phyloP scores from a whole-genome alignment of 2,113 vertebrate species.

The Protobothrops mucrosquamatus region DNA sequence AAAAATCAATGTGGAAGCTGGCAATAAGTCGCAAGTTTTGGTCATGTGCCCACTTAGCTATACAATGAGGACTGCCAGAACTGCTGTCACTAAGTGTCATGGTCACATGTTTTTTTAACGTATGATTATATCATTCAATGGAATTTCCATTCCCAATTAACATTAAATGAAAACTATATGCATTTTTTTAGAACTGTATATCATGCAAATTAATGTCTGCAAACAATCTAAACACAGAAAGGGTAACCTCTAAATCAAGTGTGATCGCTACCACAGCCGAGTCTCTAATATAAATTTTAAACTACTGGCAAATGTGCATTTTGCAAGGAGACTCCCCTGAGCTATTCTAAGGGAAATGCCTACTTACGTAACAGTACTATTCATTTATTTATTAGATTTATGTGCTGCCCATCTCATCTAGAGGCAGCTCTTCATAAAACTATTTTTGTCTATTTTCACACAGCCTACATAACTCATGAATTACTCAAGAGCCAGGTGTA shows the following conservation, averaged over 20 bases:
- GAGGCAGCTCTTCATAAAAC: not conserved
- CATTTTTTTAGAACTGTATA: not conserved
- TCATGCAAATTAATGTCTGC: not conserved
- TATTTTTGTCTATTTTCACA: not conserved
- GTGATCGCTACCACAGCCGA: not conserved
- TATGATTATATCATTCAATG: not conserved
- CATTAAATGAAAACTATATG: not conserved
- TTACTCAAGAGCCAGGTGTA: not conserved
- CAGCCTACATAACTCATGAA: not conserved
- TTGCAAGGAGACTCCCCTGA: not conserved
- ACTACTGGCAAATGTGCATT: not conserved
- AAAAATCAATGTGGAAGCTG: not conserved
- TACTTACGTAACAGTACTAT: not conserved
- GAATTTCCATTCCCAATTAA: not conserved
- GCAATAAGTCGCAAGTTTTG: not conserved
- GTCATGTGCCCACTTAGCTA: not conserved
- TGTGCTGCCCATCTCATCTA: not conserved
- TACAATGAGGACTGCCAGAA: not conserved
- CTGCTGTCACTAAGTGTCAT: not conserved
- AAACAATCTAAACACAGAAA: not conserved
- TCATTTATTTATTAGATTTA: not conserved
- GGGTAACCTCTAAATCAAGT: not conserved
- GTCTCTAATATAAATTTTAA: not conserved
- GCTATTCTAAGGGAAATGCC: not conserved
- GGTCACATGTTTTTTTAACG: not conserved